These are phyloP conservation scores for Notarius quadriscutis DNA, from an alignment of 2,113 vertebrate species.

Conservation along the genomic window DNA sequence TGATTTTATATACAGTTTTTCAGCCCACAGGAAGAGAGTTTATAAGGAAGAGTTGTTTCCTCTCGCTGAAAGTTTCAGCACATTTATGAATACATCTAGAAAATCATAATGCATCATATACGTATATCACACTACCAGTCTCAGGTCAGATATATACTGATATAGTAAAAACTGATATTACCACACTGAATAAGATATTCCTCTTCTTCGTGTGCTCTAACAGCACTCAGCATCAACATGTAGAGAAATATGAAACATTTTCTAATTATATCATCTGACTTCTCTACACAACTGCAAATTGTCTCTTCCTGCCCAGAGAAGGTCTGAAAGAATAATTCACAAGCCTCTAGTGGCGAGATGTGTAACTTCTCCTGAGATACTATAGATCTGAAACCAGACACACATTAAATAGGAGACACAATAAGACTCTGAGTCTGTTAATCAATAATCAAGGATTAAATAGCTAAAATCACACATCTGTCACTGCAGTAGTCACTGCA, in stretches of 20 bases:
- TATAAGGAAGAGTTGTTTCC: not conserved
- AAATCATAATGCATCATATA: constrained; percentile 1
- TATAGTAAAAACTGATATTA: not conserved
- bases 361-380: constrained; percentile 7
- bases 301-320: not conserved
- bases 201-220: not conserved
- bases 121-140: not conserved
- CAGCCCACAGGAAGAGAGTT: not conserved
- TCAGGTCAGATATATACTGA: not conserved
- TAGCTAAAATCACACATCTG: not conserved
- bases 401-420: not conserved
- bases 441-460: not conserved
- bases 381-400: not conserved
- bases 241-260: not conserved
- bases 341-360: constrained; percentile 33
- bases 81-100: not conserved
- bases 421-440: not conserved
- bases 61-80: not conserved
- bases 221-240: not conserved
- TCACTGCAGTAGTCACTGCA: constrained; percentile 1
- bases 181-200: not conserved
- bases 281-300: not conserved
- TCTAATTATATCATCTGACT: not conserved
- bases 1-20: not conserved
- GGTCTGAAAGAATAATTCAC: constrained; percentile 3